Base-by-base conservation (phyloP, 2,888 invertebrate species). In the Xylocampa areola region DNA sequence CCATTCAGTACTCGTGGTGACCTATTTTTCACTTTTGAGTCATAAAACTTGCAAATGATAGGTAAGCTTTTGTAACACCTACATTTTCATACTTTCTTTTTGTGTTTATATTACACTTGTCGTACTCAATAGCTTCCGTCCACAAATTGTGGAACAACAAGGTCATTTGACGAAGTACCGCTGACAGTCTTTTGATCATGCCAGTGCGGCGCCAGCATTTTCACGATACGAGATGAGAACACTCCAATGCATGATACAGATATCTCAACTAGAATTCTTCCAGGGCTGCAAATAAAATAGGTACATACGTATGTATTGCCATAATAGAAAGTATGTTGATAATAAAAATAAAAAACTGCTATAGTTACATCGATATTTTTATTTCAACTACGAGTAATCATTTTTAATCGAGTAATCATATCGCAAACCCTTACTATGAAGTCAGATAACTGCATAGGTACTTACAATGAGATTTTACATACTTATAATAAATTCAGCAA, bases 141-240 rank as follows among this genome's bases (percentile, higher is more conserved):
- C n/a, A 13, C 11, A 41, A 50, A 25, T 49, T 37, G 25, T 23
- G 2, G 27, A 19, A 23, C 10, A 32, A 27, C 45, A 60, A 57
- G 29, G 23, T 49, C 17, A 44, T 8, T n/a, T n/a, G n/a, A 44
- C 21, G 14, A 19, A 54, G 48, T 44, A 57, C 23, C 23, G 23
- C 14, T 48, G 39, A 11, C 36, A 47, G 59, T 47, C 77, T 68
- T 76, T 76, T 78, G 76, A 76, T 76, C 74, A 65, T 50, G 61
- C 17, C 71, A 60, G 50, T 65, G 48, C 43, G 44, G 36, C 48
- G 52, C 19, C 58, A 60, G 61, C 68, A 62, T 41, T 71, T 64
- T 57, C n/a, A 2, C 19, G 16, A 43, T 50, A 50, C 14, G 13
- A 63, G 54, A 43, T 48, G 41, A 68, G 61, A 36, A 53, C 68